These are phyloP conservation scores for Rotaria magnacalcarata DNA, from an alignment of 2,888 invertebrate species.

Conservation along the genomic window DNA sequence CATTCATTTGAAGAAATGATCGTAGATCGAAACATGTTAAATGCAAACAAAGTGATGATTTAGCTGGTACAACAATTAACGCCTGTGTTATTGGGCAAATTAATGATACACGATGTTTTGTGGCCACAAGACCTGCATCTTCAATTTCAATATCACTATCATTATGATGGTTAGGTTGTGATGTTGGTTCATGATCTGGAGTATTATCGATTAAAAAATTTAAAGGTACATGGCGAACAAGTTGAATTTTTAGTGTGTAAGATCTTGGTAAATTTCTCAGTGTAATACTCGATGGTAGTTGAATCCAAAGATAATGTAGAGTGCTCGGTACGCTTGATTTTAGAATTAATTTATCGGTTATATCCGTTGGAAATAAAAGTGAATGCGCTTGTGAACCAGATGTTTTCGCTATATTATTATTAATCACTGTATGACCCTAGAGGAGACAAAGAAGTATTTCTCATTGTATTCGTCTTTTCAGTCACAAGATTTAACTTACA, in stretches of 20 bases:
- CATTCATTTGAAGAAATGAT: constrained; percentile 35
- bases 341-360: background rate
- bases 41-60: constrained; percentile 3
- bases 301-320: background rate
- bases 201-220: background rate
- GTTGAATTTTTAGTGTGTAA: background rate
- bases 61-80: background rate
- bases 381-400: background rate
- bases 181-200: background rate
- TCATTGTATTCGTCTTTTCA: no score
- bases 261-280: constrained; percentile 19
- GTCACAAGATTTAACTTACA: background rate
- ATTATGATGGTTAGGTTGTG: background rate
- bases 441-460: background rate
- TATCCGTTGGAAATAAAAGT: background rate
- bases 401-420: background rate
- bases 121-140: background rate
- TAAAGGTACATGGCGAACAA: background rate
- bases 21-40: constrained; percentile 29
- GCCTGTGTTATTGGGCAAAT: constrained; percentile 38
- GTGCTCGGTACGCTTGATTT: background rate
- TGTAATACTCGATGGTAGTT: background rate
- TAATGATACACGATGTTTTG: background rate
- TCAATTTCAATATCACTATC: constrained; percentile 33
- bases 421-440: background rate